Percentiles rank a stretch among this genome's conserved stretches.
Conservation (phyloP, 1,140 invertebrate genomes). For the Goniozus legneri region DNA sequence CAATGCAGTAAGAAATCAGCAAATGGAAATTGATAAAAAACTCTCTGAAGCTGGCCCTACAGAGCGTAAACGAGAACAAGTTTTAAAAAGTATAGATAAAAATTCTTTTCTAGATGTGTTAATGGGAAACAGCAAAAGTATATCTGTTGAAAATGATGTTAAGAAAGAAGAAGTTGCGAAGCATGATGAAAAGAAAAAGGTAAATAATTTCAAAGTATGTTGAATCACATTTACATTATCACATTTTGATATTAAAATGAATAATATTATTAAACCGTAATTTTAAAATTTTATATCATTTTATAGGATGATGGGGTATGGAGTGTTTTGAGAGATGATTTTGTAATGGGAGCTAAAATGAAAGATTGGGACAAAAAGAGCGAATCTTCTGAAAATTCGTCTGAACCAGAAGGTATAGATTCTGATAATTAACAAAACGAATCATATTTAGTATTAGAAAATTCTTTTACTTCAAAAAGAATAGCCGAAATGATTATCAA, state of each 20-base stretch:
- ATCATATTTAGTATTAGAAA: too few relatives aligned
- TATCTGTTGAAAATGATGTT: conserved; percentile 26
- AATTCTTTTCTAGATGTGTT: conserved; percentile 77
- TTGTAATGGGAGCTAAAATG: conserved; percentile 82
- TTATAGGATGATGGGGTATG: conserved; percentile 45
- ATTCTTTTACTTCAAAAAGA: too few relatives aligned
- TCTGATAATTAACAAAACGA: conserved; percentile 21
- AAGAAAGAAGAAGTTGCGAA: conserved; percentile 10
- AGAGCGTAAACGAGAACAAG: conserved; percentile 78
- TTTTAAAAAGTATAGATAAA: conserved; percentile 78
- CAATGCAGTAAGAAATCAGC: conserved; percentile 84
- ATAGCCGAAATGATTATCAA: too few relatives aligned
- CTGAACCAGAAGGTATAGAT: conserved; percentile 36
- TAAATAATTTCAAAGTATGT: conserved; percentile 1
- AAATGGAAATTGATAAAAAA: conserved; percentile 72
- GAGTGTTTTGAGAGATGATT: conserved; percentile 74
- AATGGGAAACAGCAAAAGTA: conserved; percentile 65
- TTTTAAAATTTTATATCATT: conserved; percentile 5
- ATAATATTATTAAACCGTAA: background rate
- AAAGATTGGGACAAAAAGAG: conserved; percentile 87
- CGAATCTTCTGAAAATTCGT: conserved; percentile 41
- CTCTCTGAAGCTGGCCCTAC: conserved; percentile 70
- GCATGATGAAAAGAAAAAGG: conserved; percentile 8
- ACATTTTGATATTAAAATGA: background rate
- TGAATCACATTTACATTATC: background rate